These are phyloP conservation scores for Etheostoma nigrum DNA, from an alignment of 2,797 vertebrate genomes.

Conservation along the genomic window DNA sequence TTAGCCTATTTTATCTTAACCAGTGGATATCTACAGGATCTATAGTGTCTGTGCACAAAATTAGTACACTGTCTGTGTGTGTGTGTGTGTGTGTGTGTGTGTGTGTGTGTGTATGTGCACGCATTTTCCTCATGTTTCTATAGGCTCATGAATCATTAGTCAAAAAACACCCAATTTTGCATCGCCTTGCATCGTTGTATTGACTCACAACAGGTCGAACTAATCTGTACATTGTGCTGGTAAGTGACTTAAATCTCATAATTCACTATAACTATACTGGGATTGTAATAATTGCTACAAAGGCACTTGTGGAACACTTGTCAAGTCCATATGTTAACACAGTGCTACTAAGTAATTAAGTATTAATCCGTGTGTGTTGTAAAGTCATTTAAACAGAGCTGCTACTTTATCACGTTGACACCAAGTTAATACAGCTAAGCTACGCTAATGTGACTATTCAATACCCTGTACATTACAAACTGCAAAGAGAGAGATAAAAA, in stretches of 20 bases:
- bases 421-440: not conserved
- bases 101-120: not conserved
- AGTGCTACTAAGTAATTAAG: no score
- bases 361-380: not conserved
- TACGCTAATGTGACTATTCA: not conserved
- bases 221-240: not conserved
- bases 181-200: not conserved
- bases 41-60: no score
- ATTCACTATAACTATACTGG: not conserved
- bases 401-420: not conserved
- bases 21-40: not conserved
- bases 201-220: not conserved
- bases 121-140: not conserved
- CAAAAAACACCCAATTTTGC: not conserved
- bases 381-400: not conserved
- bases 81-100: no score
- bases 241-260: not conserved
- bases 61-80: not conserved
- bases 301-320: not conserved
- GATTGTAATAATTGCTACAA: not conserved
- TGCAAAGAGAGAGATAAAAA: not conserved
- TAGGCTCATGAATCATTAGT: not conserved
- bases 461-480: not conserved
- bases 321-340: not conserved
- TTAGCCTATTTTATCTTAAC: not conserved